phyloP scores from a whole-genome alignment of 2,888 invertebrate species.

The Polymixis flavicincta region DNA sequence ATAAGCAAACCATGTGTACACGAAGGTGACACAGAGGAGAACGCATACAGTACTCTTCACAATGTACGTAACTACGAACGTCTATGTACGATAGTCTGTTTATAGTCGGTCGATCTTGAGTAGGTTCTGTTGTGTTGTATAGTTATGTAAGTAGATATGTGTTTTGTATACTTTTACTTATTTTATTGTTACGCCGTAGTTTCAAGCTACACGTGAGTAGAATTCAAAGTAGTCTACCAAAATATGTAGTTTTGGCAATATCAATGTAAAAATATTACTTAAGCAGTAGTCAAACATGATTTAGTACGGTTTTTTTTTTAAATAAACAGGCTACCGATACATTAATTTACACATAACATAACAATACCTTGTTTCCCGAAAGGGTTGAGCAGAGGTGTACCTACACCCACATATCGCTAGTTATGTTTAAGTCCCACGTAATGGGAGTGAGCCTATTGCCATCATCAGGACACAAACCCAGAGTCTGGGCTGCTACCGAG shows the following conservation, averaged over 20 bases:
- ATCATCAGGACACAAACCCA: too few species aligned
- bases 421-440: too few species aligned
- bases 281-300: background rate
- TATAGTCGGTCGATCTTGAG: background rate
- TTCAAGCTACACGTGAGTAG: background rate
- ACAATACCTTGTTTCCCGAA: too few species aligned
- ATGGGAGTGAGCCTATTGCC: too few species aligned
- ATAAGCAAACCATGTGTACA: constrained; percentile 54
- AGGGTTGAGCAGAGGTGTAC: too few species aligned
- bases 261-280: background rate
- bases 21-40: constrained; percentile 37
- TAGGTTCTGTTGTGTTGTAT: background rate
- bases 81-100: background rate
- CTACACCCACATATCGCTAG: too few species aligned
- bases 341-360: background rate
- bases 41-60: constrained; percentile 27
- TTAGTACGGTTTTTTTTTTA: background rate
- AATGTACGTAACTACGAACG: background rate
- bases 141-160: background rate
- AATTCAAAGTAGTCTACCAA: background rate
- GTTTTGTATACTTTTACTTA: background rate
- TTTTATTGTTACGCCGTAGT: constrained; percentile 6
- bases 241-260: background rate
- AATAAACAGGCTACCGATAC: too few species aligned
- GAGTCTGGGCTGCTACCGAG: too few species aligned